phyloP scores from a whole-genome alignment of 2,888 invertebrate genomes.

The Drosophila neoperkinsi region DNA sequence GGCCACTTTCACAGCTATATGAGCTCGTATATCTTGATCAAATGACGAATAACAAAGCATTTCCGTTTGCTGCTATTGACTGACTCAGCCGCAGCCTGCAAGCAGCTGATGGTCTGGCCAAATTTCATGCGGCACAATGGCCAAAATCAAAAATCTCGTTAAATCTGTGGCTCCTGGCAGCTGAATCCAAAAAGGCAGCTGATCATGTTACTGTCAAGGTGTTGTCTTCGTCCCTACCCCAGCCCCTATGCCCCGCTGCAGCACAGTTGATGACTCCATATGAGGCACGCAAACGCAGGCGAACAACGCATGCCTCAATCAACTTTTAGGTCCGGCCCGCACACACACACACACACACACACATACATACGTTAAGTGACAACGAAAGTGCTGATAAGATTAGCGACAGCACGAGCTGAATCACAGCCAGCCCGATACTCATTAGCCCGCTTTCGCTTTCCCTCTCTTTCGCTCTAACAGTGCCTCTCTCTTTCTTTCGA shows the following conservation, averaged over 20 bases:
- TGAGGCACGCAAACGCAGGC: constrained; percentile 3
- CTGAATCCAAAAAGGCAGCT: constrained; percentile 60
- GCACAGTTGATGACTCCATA: constrained; percentile 45
- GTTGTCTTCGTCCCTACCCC: constrained; percentile 5
- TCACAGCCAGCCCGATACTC: constrained; percentile 49
- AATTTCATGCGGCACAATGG: constrained; percentile 49
- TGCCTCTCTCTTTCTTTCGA: neutral
- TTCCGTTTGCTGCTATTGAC: constrained; percentile 19
- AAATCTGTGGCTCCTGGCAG: constrained; percentile 48
- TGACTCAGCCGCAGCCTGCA: constrained; percentile 25
- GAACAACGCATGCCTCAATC: constrained; percentile 48
- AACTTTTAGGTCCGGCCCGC: constrained; percentile 50
- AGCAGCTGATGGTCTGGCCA: constrained; percentile 47
- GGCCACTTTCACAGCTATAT: neutral
- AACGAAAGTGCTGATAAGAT: constrained; percentile 65
- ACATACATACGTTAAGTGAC: constrained; percentile 24
- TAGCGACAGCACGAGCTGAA: constrained; percentile 38
- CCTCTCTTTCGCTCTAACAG: neutral
- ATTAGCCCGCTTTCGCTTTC: constrained; percentile 26
- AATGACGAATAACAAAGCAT: constrained; percentile 23
- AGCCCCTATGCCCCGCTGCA: constrained; percentile 5
- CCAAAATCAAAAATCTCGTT: constrained; percentile 9
- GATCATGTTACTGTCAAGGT: constrained; percentile 36
- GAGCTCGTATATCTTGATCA: neutral
- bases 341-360: constrained; percentile 32